phyloP scores from a whole-genome alignment of 2,113 vertebrate species.

The Ciconia boyciana region DNA sequence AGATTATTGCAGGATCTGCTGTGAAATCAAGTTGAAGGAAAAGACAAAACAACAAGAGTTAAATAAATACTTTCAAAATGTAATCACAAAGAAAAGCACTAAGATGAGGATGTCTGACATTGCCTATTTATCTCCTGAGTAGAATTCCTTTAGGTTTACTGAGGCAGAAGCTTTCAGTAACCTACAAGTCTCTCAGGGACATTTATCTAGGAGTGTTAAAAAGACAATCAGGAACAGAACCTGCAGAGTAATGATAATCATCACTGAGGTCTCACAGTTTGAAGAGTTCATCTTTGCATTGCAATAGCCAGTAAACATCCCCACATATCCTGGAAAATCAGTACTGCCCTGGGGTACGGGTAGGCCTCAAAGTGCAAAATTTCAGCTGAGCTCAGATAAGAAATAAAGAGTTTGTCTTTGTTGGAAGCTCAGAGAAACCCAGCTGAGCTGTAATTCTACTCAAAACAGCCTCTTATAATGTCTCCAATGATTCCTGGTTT shows the following conservation, averaged over 20 bases:
- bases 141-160: background rate
- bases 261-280: background rate
- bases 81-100: background rate
- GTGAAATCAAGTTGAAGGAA: slow-evolving; percentile 19
- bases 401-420: background rate
- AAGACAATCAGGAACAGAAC: background rate
- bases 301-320: background rate
- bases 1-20: background rate
- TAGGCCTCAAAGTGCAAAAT: background rate
- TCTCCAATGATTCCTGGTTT: background rate
- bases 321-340: background rate
- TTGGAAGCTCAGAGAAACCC: background rate
- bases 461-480: background rate
- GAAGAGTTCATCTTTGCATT: background rate
- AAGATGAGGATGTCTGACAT: slow-evolving; percentile 41
- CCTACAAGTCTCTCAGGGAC: background rate
- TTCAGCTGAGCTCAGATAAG: background rate
- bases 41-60: slow-evolving; percentile 37
- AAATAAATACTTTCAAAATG: slow-evolving; percentile 40
- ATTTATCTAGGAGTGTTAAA: background rate
- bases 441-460: background rate
- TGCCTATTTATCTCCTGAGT: slow-evolving; percentile 5
- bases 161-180: slow-evolving; percentile 21
- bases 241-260: background rate
- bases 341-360: background rate